Evolutionary conservation across 2,113 vertebrate species (phyloP), one percentile per base, ranked within the genome.

Genomic region (Plecturocebus donacophilus): DNA sequence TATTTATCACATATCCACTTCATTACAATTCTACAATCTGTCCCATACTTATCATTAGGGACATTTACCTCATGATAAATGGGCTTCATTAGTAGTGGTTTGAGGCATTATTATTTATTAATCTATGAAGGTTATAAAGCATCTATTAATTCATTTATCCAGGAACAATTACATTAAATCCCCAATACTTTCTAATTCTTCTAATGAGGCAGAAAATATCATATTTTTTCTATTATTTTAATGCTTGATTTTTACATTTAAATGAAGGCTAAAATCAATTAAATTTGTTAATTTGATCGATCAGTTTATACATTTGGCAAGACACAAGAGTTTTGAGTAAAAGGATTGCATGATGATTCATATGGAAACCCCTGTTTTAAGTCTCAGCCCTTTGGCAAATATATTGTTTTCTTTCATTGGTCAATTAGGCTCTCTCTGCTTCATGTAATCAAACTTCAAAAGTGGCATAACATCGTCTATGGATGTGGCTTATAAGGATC

Each of bases 11-110:
- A 25, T 64, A 83, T 20, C 27, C 13, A 80, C 68, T 96, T 97
- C 96, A 96, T 81, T 98, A 92, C 1, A 84, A 70, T 96, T 87
- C 61, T 0, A 35, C 45, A 10, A 32, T 79, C 42, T 92, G 40
- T 2, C 68, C 95, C 16, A 91, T 23, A 91, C 45, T 91, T 97
- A 95, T 96, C 40, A 96, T 58, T 82, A 96, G 77, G 38, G 77
- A 93, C n/a, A 94, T 94, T 90, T 98, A 92, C 83, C 77, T 89
- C 61, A 96, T 93, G 73, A 98, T 92, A 91, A 98, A 96, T 75
- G 16, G 45, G 80, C 77, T 96, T 98, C 96, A 96, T 79, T 96
- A 97, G 49, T 68, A 96, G 83, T 61, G 23, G 76, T 94, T 96
- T 88, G 66, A 86, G 32, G 94, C 89, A 75, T 93, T 83, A 73